Evolutionary conservation across 2,113 vertebrate species (phyloP).

Genomic region (Larimichthys crocea): DNA sequence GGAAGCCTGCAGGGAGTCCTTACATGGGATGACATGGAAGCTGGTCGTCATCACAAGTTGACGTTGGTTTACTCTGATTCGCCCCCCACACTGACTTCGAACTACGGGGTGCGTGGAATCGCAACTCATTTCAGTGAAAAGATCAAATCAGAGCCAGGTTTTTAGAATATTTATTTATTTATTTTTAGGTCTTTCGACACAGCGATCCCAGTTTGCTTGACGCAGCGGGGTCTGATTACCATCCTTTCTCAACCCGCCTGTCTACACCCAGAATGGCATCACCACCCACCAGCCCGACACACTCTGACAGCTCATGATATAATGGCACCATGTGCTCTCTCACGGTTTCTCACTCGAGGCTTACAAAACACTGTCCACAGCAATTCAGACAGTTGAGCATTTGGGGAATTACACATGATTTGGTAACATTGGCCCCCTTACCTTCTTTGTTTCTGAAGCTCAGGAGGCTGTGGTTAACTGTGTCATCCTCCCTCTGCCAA

Average conservation of each 20-base stretch:
- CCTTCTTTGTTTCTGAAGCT: constrained; percentile 22
- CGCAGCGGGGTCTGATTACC: constrained; percentile 42
- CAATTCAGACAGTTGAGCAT: constrained; percentile 2
- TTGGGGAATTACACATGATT: constrained; percentile 39
- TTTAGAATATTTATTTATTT: not conserved
- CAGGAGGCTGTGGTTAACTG: not conserved
- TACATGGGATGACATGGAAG: constrained; percentile 17
- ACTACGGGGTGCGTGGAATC: not conserved
- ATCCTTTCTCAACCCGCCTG: constrained; percentile 40
- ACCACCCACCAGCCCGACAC: constrained; percentile 19
- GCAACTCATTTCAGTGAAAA: constrained; percentile 17
- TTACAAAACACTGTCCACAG: constrained; percentile 36
- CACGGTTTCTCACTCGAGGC: constrained; percentile 4
- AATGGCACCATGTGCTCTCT: constrained; percentile 28
- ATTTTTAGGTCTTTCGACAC: constrained; percentile 42
- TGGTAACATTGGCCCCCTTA: constrained; percentile 29
- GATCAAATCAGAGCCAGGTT: constrained; percentile 34
- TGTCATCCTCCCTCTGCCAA: constrained; percentile 10
- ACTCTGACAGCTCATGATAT: constrained; percentile 29
- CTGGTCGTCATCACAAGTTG: constrained; percentile 36
- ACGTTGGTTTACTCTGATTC: constrained; percentile 15
- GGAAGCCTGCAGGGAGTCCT: constrained; percentile 7
- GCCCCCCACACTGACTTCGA: not conserved
- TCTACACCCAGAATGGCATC: constrained; percentile 42
- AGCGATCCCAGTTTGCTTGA: constrained; percentile 38